These are phyloP conservation scores for Amaurobius ferox DNA, from an alignment of 2,888 invertebrate genomes.

Conservation along the genomic window DNA sequence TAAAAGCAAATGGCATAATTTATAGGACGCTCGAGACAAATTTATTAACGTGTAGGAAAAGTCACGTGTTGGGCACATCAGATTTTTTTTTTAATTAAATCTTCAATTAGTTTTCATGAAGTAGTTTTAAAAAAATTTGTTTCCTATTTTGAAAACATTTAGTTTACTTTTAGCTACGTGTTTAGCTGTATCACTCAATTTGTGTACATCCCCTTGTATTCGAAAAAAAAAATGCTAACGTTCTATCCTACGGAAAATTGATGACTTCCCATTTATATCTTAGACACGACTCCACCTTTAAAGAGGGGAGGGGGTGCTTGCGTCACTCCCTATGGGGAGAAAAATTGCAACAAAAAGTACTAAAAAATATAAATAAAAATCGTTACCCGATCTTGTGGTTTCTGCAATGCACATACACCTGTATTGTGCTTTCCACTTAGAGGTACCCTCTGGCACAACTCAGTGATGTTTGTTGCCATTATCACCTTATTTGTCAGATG, in stretches of 20 bases:
- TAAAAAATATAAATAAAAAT: neutral
- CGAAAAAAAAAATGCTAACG: conserved; percentile 20
- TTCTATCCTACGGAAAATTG: conserved; percentile 36
- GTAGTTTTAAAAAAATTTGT: too few species aligned
- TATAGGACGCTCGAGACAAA: too few species aligned
- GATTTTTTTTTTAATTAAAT: too few species aligned
- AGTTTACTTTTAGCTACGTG: too few species aligned
- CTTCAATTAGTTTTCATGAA: too few species aligned
- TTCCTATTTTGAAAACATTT: too few species aligned
- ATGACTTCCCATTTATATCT: conserved; percentile 39
- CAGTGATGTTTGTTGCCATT: neutral
- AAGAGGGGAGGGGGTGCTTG: conserved; percentile 23
- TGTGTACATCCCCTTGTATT: conserved; percentile 8
- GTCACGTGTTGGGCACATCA: too few species aligned
- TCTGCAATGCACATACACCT: neutral
- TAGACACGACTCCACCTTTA: conserved; percentile 41
- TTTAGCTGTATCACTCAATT: too few species aligned
- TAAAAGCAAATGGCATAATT: too few species aligned
- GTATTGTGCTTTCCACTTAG: neutral
- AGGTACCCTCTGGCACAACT: neutral
- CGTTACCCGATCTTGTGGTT: neutral
- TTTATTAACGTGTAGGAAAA: too few species aligned
- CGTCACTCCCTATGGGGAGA: neutral
- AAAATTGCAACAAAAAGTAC: too few species aligned
- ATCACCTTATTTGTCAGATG: neutral